Percentiles rank a stretch among this genome's conserved stretches.
phyloP scores from a whole-genome alignment of 2,113 vertebrate genomes.

The Hepsetus odoe region DNA sequence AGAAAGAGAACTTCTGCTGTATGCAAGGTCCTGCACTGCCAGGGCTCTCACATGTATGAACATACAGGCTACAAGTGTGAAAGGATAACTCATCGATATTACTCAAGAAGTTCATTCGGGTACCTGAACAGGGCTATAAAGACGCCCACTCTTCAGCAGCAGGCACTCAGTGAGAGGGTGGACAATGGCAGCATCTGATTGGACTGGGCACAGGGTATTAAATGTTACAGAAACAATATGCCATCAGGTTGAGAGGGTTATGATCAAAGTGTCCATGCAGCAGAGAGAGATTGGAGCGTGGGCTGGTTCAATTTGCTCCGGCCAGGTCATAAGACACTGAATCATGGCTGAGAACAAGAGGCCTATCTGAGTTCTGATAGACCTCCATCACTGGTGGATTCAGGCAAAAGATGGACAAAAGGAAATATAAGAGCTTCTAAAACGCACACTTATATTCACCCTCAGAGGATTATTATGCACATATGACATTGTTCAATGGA shows the following conservation, averaged over 20 bases:
- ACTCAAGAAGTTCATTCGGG: background rate
- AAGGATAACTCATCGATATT: background rate
- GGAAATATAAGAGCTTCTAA: background rate
- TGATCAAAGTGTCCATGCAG: conserved; percentile 48
- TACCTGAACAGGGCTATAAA: background rate
- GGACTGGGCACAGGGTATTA: conserved; percentile 24
- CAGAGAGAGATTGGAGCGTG: conserved; percentile 12
- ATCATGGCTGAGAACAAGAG: conserved; percentile 20
- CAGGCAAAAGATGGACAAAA: background rate
- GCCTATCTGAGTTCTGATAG: background rate
- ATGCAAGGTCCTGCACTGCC: background rate
- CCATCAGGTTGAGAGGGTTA: conserved; percentile 52
- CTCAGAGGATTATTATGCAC: too few species aligned
- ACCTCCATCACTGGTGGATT: conserved; percentile 16
- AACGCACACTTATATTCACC: background rate
- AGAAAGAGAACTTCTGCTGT: too few species aligned
- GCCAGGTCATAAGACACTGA: conserved; percentile 14
- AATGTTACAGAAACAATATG: conserved; percentile 50
- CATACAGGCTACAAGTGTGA: background rate
- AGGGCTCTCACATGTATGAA: background rate
- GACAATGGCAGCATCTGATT: conserved; percentile 20
- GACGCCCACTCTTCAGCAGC: conserved; percentile 12
- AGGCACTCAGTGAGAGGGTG: conserved; percentile 6
- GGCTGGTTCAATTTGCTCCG: conserved; percentile 32
- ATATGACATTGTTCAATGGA: too few species aligned